Base-by-base conservation (phyloP, 2,113 vertebrate genomes). In the Motacilla tschutschensis region DNA sequence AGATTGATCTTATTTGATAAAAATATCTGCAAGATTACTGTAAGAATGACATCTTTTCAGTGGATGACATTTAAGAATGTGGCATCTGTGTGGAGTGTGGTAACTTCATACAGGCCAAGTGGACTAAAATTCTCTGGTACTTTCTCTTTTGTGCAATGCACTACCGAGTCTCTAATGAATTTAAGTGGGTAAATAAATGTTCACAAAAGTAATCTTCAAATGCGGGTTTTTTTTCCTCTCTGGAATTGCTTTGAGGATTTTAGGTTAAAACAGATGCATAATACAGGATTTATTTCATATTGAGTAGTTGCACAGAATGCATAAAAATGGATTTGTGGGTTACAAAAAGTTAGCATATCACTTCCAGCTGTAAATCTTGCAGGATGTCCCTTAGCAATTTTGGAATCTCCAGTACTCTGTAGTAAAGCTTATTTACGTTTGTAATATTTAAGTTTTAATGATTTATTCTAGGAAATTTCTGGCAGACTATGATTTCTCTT, bases 241-340 rank as follows among this genome's bases (percentile, higher is more conserved):
- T 33, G 24, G 31, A 89, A 51, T 17, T 90, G 67, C 69, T 93
- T 92, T 92, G 59, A 72, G 43, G 64, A 59, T 76, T 46, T 88
- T 80, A 92, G 33, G 29, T 90, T 93, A 71, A 90, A 88, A 73
- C 60, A 87, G 62, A 74, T 69, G 21, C 29, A 72, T 93, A 85
- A 62, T 67, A 88, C 31, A 82, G 69, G 85, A 85, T 95, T 92
- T 84, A 63, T 94, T 86, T 95, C 8, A 33, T 92, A 94, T 41
- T 86, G 82, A 92, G 54, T 88, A 69, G 31, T 67, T 29, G 5
- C 63, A 77, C 9, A 69, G 72, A 94, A 55, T 78, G 25, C 50
- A 85, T 66, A 88, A 90, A 93, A 91, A 91, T 78, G 77, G 40
- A 79, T 93, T 94, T 93, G 36, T 85, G 60, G 4, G 50, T 84